These are phyloP conservation scores for Pollenia amentaria DNA, from an alignment of 2,888 invertebrate species.

Conservation along the genomic window DNA sequence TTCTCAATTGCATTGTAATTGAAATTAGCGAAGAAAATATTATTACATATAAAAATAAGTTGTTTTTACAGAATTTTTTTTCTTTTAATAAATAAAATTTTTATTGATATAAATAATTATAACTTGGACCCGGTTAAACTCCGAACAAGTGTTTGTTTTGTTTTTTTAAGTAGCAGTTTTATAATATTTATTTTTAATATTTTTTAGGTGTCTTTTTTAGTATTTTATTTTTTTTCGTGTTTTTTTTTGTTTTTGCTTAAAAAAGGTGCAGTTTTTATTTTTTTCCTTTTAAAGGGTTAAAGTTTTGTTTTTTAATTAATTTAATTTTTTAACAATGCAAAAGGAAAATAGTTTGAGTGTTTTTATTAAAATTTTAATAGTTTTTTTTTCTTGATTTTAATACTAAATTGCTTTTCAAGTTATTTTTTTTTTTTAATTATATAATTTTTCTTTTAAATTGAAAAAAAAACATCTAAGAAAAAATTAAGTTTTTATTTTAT, in stretches of 20 bases:
- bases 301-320: background rate
- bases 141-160: conserved; percentile 78
- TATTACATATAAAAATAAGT: conserved; percentile 13
- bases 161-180: conserved; percentile 51
- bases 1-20: conserved; percentile 63
- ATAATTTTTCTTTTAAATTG: conserved; percentile 55
- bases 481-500: conserved; percentile 17
- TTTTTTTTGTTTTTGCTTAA: background rate
- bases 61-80: background rate
- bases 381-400: conserved; percentile 49
- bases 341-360: conserved; percentile 26
- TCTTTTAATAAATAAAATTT: conserved; percentile 18
- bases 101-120: conserved; percentile 51
- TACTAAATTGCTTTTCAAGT: conserved; percentile 71
- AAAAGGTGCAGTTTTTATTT: background rate
- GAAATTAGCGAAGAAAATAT: conserved; percentile 13
- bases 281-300: background rate
- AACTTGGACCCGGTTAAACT: conserved; percentile 82
- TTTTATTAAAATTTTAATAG: conserved; percentile 47
- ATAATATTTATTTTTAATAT: conserved; percentile 32
- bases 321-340: conserved; percentile 41
- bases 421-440: conserved; percentile 25
- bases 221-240: background rate
- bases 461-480: conserved; percentile 44
- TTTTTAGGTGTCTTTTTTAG: conserved; percentile 12